Conservation (phyloP, 1,140 invertebrate genomes). For the Drosophila watanabei region DNA sequence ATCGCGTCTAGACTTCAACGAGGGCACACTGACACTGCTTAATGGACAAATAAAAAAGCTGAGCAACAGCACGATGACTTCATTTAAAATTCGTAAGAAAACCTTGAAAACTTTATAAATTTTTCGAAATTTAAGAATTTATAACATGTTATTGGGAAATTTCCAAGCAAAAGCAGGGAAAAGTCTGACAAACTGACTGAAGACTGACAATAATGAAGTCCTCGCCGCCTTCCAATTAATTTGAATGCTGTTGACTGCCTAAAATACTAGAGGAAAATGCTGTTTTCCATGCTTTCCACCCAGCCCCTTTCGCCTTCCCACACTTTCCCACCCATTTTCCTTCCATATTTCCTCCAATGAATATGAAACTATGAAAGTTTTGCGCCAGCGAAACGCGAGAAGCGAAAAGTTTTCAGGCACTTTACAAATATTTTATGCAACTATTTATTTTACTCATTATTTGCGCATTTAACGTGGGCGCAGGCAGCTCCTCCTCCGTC, state of each 20-base stretch:
- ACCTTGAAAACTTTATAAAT: not conserved
- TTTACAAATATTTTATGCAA: slow-evolving; percentile 70
- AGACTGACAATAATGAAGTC: slow-evolving; percentile 4
- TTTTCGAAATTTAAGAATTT: not conserved
- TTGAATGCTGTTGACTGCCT: slow-evolving; percentile 55
- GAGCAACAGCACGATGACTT: slow-evolving; percentile 11
- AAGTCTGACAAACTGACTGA: not conserved
- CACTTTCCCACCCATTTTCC: not conserved
- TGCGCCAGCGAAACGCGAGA: slow-evolving; percentile 39
- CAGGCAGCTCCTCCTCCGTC: not conserved
- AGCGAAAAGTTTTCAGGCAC: slow-evolving; percentile 61
- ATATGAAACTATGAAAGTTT: slow-evolving; percentile 69
- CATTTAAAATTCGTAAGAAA: slow-evolving; percentile 8
- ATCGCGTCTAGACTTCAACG: slow-evolving; percentile 56
- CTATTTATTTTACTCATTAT: slow-evolving; percentile 71
- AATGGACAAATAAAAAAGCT: slow-evolving; percentile 45
- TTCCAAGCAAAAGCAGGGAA: not conserved
- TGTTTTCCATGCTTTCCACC: not conserved
- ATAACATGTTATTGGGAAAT: not conserved
- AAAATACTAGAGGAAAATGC: slow-evolving; percentile 1
- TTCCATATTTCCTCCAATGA: slow-evolving; percentile 38
- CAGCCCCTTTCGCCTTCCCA: not conserved
- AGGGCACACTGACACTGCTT: slow-evolving; percentile 36
- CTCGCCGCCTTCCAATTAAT: slow-evolving; percentile 50
- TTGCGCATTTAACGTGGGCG: slow-evolving; percentile 60